Base-by-base conservation (phyloP, 1,140 invertebrate genomes). In the Berghia stephanieae region DNA sequence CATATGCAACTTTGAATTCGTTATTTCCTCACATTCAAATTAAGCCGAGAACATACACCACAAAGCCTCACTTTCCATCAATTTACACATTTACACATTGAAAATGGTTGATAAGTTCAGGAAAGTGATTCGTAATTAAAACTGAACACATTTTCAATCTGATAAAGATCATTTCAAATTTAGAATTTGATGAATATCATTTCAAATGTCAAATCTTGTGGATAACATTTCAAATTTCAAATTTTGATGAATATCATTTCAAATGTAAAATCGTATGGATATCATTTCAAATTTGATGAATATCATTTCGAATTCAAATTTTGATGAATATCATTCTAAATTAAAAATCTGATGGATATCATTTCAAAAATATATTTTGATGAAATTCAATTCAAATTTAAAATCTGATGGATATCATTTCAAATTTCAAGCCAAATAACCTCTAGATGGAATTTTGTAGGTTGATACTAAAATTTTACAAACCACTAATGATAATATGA, bases 21-120 rank as follows among this genome's bases (percentile, higher is more conserved):
- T n/a, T n/a, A n/a, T n/a, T n/a, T n/a, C n/a, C 67, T 13, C 38
- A 69, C 67, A 69, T 24, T 34, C 68, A 70, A 5, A n/a, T 18
- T 40, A 67, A 38, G 63, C 63, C 36, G 10, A n/a, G 34, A 63
- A 6, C n/a, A 24, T 63, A 24, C 57, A n/a, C 57, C 63, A 67
- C 8, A 67, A 31, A 67, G 13, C 13, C 63, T 3, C 5, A 5
- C 27, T 21, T 38, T 38, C 36, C 63, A 10, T 21, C 36, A 3
- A 69, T 42, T 42, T 6, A 4, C 36, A 69, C 34, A 16, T 42
- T 42, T n/a, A 69, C 27, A 69, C 67, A 69, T 24, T n/a, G n/a
- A n/a, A n/a, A n/a, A n/a, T n/a, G n/a, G n/a, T n/a, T n/a, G n/a
- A n/a, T n/a, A n/a, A n/a, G n/a, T n/a, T n/a, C n/a, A n/a, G n/a